These are phyloP conservation scores for Danionella cerebrum DNA, from an alignment of 2,113 vertebrate species.

Conservation along the genomic window DNA sequence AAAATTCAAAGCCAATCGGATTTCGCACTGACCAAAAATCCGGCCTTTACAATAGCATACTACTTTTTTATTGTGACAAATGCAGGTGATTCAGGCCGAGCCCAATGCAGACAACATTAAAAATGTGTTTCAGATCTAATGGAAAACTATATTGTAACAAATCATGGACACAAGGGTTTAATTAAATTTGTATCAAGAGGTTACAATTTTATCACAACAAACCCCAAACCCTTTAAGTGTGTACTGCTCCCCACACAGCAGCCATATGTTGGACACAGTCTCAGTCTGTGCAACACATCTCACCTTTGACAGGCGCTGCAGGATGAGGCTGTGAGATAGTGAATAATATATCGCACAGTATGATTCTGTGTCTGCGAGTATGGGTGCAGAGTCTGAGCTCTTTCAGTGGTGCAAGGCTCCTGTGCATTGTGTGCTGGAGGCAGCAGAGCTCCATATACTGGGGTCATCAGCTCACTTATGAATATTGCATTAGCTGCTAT, in stretches of 20 bases:
- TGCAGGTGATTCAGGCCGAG: no score
- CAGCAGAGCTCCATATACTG: not conserved
- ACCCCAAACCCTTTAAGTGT: not conserved
- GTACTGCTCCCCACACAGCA: not conserved
- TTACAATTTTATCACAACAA: not conserved
- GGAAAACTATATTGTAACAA: no score
- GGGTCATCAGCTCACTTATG: conserved; percentile 23
- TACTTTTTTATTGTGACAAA: no score
- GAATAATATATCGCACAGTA: conserved; percentile 19
- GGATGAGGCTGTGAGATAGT: conserved; percentile 8
- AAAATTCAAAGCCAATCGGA: no score
- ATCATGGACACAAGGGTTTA: no score
- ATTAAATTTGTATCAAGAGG: not conserved
- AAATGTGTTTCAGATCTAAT: no score
- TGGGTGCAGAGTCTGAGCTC: not conserved
- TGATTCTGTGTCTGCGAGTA: not conserved
- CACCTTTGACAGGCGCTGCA: conserved; percentile 15
- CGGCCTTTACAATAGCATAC: no score
- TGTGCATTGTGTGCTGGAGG: not conserved
- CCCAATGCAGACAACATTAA: no score
- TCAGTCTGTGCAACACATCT: conserved; percentile 1
- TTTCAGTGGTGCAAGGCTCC: conserved; percentile 7
- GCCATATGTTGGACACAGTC: not conserved
- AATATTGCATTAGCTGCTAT: conserved; percentile 26
- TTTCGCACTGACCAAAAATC: no score